These are phyloP conservation scores for Diplogasteroides magnus DNA, from an alignment of 1,140 invertebrate genomes.

Conservation along the genomic window DNA sequence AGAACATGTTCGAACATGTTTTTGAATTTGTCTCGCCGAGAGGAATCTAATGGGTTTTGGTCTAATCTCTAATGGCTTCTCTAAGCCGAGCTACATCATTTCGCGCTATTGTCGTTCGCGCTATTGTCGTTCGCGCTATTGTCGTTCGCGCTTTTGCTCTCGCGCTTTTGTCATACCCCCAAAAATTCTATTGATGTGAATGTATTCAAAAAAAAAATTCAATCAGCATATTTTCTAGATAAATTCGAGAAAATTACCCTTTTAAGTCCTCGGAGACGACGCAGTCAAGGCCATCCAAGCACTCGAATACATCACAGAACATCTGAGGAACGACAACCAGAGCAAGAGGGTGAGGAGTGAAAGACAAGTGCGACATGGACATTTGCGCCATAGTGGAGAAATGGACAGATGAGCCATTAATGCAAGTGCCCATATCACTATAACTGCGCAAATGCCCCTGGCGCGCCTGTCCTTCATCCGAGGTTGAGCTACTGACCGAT, in stretches of 20 bases:
- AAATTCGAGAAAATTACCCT: background rate
- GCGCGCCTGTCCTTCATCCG: too few relatives aligned
- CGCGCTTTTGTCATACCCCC: slow-evolving; percentile 11
- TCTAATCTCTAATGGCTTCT: too few relatives aligned
- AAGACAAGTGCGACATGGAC: too few relatives aligned
- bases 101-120: background rate
- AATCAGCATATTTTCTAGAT: background rate
- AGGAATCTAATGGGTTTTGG: too few relatives aligned
- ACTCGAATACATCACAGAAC: slow-evolving; percentile 40
- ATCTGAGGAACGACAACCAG: slow-evolving; percentile 36
- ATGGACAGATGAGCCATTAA: too few relatives aligned
- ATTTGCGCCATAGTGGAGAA: too few relatives aligned
- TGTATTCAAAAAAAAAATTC: background rate
- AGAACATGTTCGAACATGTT: too few relatives aligned
- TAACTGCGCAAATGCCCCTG: too few relatives aligned
- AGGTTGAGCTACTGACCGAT: too few relatives aligned
- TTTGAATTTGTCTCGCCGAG: too few relatives aligned
- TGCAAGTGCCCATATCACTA: too few relatives aligned
- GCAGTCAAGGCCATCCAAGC: slow-evolving; percentile 35
- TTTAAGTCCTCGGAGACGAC: slow-evolving; percentile 12
- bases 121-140: background rate
- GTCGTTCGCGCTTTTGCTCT: background rate
- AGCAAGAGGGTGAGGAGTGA: slow-evolving; percentile 30
- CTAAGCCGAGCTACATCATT: too few relatives aligned
- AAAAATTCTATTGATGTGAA: background rate